A percentile compares a stretch with the other conserved stretches of the same genome.
phyloP scores from a whole-genome alignment of 2,797 vertebrate genomes.

The Dendrocincla tyrannina region DNA sequence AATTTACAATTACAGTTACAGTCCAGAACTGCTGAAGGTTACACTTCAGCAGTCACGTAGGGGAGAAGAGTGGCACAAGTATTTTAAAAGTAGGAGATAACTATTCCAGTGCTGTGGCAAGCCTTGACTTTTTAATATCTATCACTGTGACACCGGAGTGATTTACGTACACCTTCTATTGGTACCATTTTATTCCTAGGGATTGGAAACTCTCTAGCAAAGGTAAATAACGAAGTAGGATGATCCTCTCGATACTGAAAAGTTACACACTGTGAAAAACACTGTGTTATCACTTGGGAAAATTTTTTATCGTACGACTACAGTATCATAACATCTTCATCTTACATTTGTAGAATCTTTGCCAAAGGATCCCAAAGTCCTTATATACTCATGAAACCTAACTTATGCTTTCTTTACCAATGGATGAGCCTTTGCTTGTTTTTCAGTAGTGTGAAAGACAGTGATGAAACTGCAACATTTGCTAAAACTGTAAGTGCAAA shows the following conservation, averaged over 20 bases:
- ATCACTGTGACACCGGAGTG: not conserved
- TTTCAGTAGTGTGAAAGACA: not conserved
- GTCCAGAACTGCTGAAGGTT: not conserved
- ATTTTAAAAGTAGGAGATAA: not conserved
- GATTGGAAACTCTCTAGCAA: not conserved
- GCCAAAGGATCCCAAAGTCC: not conserved
- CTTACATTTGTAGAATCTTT: not conserved
- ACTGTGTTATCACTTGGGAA: not conserved
- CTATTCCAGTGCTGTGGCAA: not conserved
- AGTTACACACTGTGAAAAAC: not conserved
- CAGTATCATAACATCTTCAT: not conserved
- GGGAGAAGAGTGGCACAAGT: not conserved
- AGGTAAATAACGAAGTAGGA: not conserved
- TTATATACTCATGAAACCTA: not conserved
- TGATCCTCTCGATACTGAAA: not conserved
- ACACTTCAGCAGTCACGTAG: not conserved
- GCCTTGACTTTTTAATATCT: conserved; percentile 13
- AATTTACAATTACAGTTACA: not conserved
- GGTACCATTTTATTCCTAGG: not conserved
- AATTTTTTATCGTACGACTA: not conserved
- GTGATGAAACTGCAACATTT: not conserved
- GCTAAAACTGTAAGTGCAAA: not conserved
- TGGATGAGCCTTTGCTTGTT: not conserved
- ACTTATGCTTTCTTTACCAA: not conserved
- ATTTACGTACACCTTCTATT: not conserved